phyloP scores from a whole-genome alignment of 2,113 vertebrate species.

The Lagenorhynchus albirostris region DNA sequence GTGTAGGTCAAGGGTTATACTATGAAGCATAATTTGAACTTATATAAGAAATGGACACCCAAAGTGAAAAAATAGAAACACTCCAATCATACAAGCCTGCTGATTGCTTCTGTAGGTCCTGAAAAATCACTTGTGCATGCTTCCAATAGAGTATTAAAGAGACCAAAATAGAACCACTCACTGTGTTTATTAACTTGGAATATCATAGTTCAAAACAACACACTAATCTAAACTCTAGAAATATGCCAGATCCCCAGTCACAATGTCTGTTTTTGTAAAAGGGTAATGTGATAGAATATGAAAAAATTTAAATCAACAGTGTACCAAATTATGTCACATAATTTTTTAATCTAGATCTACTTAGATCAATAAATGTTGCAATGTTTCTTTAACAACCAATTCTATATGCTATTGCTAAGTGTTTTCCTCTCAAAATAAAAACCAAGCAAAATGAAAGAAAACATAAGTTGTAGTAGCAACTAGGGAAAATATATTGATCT shows the following conservation, averaged over 20 bases:
- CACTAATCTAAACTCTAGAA: background rate
- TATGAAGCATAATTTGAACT: background rate
- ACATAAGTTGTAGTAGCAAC: background rate
- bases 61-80: constrained; percentile 14
- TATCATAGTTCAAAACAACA: constrained; percentile 21
- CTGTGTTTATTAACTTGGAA: constrained; percentile 28
- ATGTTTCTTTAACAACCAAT: background rate
- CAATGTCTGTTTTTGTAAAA: background rate
- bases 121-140: background rate
- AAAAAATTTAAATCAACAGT: background rate
- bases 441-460: background rate
- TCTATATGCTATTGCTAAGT: background rate
- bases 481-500: constrained; percentile 12
- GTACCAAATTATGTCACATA: background rate
- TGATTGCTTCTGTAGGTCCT: constrained; percentile 24
- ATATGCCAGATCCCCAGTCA: background rate
- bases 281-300: background rate
- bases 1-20: background rate
- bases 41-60: constrained; percentile 33
- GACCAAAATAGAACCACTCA: constrained; percentile 9
- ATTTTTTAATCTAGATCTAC: background rate
- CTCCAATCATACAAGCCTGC: background rate
- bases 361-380: constrained; percentile 19
- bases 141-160: constrained; percentile 45
- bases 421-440: constrained; percentile 11